Evolutionary conservation across 2,797 vertebrate species (phyloP).

Genomic region (Ctenosaura bakeri): DNA sequence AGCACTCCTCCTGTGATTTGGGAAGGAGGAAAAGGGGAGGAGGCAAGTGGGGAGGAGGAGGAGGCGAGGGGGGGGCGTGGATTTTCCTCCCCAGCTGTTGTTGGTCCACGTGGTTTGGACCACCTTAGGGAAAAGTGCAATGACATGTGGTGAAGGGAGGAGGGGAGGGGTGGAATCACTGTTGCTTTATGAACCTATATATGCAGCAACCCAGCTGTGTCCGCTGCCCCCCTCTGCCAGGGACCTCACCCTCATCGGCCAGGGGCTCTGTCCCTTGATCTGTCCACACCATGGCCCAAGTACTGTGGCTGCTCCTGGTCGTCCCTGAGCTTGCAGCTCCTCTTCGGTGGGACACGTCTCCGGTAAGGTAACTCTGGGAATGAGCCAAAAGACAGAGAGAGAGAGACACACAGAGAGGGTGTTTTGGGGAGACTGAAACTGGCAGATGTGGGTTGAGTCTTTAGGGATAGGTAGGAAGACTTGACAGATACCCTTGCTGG

Average conservation of each 20-base stretch:
- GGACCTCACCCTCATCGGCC: background rate
- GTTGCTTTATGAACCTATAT: background rate
- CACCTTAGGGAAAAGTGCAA: constrained; percentile 28
- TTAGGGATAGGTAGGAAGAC: no score
- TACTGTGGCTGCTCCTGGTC: background rate
- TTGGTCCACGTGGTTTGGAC: constrained; percentile 39
- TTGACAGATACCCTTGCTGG: background rate
- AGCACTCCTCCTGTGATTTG: background rate
- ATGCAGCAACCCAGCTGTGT: background rate
- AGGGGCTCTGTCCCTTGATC: background rate
- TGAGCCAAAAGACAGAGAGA: no score
- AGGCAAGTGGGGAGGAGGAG: background rate
- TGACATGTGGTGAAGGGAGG: background rate
- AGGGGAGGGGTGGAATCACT: background rate
- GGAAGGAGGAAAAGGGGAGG: background rate
- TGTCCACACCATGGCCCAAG: background rate
- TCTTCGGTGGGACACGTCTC: constrained; percentile 5
- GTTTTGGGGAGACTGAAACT: background rate
- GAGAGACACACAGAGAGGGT: no score
- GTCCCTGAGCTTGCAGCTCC: background rate
- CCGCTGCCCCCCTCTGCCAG: background rate
- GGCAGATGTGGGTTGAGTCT: no score
- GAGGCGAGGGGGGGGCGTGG: background rate
- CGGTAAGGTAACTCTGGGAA: constrained; percentile 25
- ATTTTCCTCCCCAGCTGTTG: constrained; percentile 43